phyloP scores from a whole-genome alignment of 1,140 invertebrate genomes.

The Drosophila nebulosa region DNA sequence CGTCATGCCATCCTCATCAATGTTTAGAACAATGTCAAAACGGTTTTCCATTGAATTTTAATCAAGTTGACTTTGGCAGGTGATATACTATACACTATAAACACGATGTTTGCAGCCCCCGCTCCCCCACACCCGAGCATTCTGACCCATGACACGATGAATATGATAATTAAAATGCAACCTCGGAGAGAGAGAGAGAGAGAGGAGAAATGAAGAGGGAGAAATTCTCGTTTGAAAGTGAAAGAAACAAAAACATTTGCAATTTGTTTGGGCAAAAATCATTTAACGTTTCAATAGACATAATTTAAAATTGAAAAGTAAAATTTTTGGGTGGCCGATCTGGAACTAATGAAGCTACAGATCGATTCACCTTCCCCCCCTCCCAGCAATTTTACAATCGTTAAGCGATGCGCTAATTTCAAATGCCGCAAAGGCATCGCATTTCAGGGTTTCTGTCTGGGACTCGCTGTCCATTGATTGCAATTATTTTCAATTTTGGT shows the following conservation, averaged over 20 bases:
- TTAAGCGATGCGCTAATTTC: neutral
- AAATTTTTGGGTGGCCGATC: no score
- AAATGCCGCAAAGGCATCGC: neutral
- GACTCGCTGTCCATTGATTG: neutral
- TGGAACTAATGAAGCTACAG: no score
- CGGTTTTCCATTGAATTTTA: slow-evolving; percentile 9
- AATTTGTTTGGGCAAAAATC: neutral
- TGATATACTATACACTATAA: neutral
- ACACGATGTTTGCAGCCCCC: no score
- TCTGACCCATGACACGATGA: neutral
- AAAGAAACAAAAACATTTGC: neutral
- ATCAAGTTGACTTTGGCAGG: slow-evolving; percentile 7
- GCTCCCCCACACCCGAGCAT: no score
- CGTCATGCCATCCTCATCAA: neutral
- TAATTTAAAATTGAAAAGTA: neutral
- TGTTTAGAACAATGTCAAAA: slow-evolving; percentile 13
- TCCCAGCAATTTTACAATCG: no score
- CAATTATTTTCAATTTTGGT: slow-evolving; percentile 11
- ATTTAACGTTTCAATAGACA: slow-evolving; percentile 1
- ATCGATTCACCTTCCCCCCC: no score
- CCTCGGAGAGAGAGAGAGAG: no score
- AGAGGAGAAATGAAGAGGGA: no score
- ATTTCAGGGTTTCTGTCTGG: neutral
- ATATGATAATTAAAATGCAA: slow-evolving; percentile 11
- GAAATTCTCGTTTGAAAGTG: neutral